phyloP scores from a whole-genome alignment of 92 coral and sea anemone species.

The Blastomussa wellsi region DNA sequence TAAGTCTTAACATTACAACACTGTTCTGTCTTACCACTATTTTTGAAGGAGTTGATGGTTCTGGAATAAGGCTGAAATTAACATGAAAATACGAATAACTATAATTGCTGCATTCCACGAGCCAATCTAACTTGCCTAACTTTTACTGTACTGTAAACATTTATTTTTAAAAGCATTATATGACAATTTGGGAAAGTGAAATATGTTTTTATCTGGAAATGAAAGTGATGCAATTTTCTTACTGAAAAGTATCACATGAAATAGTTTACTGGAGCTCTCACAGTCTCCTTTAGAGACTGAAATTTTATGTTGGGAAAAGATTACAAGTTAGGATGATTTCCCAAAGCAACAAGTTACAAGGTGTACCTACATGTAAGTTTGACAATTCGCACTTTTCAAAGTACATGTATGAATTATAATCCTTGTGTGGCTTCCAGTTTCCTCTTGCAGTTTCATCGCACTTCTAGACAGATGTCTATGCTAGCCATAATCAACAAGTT shows the following conservation, averaged over 20 bases:
- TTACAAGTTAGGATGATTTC: too few species aligned
- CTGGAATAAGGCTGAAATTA: constrained; percentile 71
- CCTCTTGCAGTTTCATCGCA: not conserved
- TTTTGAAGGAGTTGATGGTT: constrained; percentile 55
- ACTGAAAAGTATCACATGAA: too few species aligned
- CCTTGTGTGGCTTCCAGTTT: not conserved
- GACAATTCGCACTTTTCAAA: not conserved
- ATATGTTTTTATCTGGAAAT: not conserved
- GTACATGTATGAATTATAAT: not conserved
- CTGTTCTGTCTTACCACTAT: constrained; percentile 55
- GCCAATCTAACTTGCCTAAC: too few species aligned
- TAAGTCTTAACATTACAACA: not conserved
- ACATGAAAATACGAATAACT: not conserved
- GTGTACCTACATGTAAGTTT: too few species aligned
- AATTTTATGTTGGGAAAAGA: too few species aligned
- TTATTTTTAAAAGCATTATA: not conserved
- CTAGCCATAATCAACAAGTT: too few species aligned
- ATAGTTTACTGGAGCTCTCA: too few species aligned
- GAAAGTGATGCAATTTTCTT: not conserved
- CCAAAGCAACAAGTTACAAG: too few species aligned
- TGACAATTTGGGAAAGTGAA: not conserved
- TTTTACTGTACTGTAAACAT: not conserved
- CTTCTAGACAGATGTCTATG: not conserved
- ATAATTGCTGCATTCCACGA: not conserved
- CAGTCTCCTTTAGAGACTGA: too few species aligned